Conservation (phyloP, 2,888 invertebrate species). For the Ceriagrion tenellum region DNA sequence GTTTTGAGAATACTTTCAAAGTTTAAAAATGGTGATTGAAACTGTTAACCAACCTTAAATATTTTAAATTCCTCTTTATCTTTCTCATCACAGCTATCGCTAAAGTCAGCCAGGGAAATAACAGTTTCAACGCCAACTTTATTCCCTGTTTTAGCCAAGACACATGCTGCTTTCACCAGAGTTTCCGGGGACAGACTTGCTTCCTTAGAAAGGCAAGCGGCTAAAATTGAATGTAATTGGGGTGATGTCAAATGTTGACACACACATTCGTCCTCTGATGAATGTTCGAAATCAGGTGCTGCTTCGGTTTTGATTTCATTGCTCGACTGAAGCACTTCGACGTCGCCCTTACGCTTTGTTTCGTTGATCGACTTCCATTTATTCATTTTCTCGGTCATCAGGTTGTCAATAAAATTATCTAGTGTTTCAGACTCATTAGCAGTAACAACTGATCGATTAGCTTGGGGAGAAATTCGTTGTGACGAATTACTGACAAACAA, state of each 20-base stretch:
- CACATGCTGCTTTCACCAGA: neutral
- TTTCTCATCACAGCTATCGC: neutral
- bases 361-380: slow-evolving; percentile 20
- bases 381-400: neutral
- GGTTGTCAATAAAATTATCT: neutral
- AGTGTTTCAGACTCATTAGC: neutral
- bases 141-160: neutral
- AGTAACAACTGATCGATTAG: neutral
- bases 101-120: neutral
- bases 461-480: neutral
- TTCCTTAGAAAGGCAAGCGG: neutral
- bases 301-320: too few species aligned
- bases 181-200: neutral
- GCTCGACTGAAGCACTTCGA: too few species aligned
- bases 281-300: neutral
- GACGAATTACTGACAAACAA: neutral
- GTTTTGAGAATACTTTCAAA: neutral
- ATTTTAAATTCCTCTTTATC: neutral
- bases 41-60: neutral
- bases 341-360: neutral
- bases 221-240: neutral
- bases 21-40: neutral
- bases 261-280: slow-evolving; percentile 3
- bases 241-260: slow-evolving; percentile 22
- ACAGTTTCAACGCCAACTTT: neutral